A percentile compares a stretch with the other conserved stretches of the same genome.
phyloP scores from a whole-genome alignment of 1,140 invertebrate genomes.

The Leptopilina boulardi region DNA sequence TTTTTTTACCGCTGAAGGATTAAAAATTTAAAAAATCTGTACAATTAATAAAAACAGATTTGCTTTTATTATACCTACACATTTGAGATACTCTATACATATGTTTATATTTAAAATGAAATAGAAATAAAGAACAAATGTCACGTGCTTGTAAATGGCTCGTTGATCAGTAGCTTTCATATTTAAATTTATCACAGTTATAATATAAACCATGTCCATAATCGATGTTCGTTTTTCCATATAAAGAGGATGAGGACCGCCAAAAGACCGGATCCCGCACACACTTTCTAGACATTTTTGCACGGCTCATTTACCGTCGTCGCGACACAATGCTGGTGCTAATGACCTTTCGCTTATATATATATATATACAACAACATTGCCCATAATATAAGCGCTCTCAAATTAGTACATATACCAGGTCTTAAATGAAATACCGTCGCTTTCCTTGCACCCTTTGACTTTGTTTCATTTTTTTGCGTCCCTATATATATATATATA shows the following conservation, averaged over 20 bases:
- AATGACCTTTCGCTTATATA: slow-evolving; percentile 54
- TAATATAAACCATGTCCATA: slow-evolving; percentile 7
- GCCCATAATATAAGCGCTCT: slow-evolving; percentile 50
- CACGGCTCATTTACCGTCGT: slow-evolving; percentile 45
- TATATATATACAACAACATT: slow-evolving; percentile 35
- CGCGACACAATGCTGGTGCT: slow-evolving; percentile 49
- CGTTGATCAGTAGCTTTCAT: slow-evolving; percentile 18
- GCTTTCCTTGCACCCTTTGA: slow-evolving; percentile 18
- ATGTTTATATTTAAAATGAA: neutral
- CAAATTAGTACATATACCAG: slow-evolving; percentile 50
- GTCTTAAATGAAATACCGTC: slow-evolving; percentile 50
- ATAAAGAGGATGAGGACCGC: slow-evolving; percentile 17
- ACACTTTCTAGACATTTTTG: slow-evolving; percentile 45
- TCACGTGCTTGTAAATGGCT: slow-evolving; percentile 19
- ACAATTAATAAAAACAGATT: too few relatives aligned
- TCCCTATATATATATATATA: too few relatives aligned
- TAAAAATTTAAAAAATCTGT: too few relatives aligned
- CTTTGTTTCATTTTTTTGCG: neutral
- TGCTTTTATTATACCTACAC: too few relatives aligned
- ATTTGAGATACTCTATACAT: too few relatives aligned
- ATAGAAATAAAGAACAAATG: neutral
- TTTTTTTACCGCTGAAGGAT: too few relatives aligned
- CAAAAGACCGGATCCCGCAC: slow-evolving; percentile 10
- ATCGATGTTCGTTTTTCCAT: neutral
- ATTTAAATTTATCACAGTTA: slow-evolving; percentile 26